Evolutionary conservation across 2,888 invertebrate species (phyloP), one percentile per base, ranked within the genome.

Genomic region (Galeopsomyia nigrocyanea): DNA sequence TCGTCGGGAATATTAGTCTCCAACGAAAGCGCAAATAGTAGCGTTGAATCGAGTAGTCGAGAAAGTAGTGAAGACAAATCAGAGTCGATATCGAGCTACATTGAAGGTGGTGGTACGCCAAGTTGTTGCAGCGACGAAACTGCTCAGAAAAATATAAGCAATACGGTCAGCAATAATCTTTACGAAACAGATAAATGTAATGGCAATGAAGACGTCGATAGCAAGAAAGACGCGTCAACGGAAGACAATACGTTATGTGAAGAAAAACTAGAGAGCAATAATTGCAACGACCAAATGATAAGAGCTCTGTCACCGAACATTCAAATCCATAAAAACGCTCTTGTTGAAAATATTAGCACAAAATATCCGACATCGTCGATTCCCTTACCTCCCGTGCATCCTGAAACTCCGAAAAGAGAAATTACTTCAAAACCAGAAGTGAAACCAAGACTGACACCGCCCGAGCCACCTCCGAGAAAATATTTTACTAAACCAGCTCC

Each of bases 381-480:
- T 31, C 22, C 17, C 50, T 19, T 60, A 9, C 21, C 19, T 39
- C 13, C 55, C 19, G 9, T 5, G 53, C 55, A 50, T 3, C 57
- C 66, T 10, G 73, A 75, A 49, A 68, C 60, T 46, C 53, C 65
- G 13, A 63, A 47, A 56, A 22, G 22, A 51, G 71, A 73, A 26
- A 13, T 50, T n/a, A 3, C 60, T 60, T 14, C 55, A 14, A 87
- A 87, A 62, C 81, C 85, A 2, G 88, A 89, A 17, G 86, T 85
- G 0, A 87, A 86, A 39, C 83, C 80, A 22, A 81, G 88, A 62
- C 78, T 81, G 3, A 85, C 87, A 5, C 86, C 87, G 14, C 84
- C 85, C 10, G 88, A 88, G 72, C 88, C 89, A 2, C 87, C 88
- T 10, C 89, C 88, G 5, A 87, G 89, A 0, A 89, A 88, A 69